Percentiles rank a stretch among this genome's conserved stretches.
Conservation (phyloP, 2,888 invertebrate genomes). For the Pandemis corylana region DNA sequence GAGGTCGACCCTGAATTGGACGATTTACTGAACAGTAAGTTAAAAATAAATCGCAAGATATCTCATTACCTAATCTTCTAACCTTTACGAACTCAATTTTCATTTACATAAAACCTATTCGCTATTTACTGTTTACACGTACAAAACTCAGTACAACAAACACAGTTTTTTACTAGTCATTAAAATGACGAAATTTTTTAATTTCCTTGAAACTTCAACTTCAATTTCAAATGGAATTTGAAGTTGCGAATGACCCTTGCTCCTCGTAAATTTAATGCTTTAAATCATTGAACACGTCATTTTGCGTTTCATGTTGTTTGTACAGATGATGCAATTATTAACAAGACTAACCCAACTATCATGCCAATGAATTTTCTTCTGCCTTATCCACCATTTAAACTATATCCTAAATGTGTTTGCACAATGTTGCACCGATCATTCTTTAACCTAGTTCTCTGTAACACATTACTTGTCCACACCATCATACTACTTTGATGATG, state of each 20-base stretch:
- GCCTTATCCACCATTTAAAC: no score
- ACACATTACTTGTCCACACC: no score
- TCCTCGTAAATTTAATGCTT: background rate
- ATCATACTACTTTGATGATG: no score
- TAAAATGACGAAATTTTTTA: background rate
- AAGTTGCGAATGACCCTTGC: background rate
- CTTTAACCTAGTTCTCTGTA: no score
- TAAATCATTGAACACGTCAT: background rate
- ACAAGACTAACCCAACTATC: conserved; percentile 38
- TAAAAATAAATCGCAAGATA: conserved; percentile 40
- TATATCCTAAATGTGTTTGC: no score
- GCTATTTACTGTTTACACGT: conserved; percentile 2
- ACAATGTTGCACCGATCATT: no score
- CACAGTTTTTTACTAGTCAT: background rate
- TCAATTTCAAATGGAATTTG: background rate
- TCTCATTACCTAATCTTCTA: conserved; percentile 67
- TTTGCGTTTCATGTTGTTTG: conserved; percentile 1
- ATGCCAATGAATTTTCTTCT: no score
- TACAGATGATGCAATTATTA: conserved; percentile 12
- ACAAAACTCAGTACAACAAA: background rate
- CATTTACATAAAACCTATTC: conserved; percentile 6
- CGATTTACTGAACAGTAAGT: conserved; percentile 91
- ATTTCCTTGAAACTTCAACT: background rate
- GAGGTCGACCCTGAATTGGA: conserved; percentile 88
- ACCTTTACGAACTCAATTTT: conserved; percentile 46